Evolutionary conservation across 2,113 vertebrate species (phyloP), one percentile per base, ranked within the genome.

Genomic region (Brachyistius frenatus): DNA sequence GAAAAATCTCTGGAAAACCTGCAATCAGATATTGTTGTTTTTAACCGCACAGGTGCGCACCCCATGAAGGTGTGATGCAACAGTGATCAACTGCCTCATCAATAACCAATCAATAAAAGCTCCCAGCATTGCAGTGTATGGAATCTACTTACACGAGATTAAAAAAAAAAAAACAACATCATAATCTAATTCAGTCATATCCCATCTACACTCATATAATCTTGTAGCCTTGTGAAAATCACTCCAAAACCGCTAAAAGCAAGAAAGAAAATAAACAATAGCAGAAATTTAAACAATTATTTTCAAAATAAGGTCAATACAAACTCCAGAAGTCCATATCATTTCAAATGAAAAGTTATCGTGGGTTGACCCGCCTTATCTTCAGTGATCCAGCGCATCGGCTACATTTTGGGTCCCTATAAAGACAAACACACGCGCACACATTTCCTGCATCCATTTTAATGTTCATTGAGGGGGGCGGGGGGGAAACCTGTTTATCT

Each of bases 31-130:
- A 11, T 2, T 23, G 39, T 41, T 41, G 7, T 10, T 67, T 73
- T 30, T 5, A 49, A 67, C 73, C 88, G 67, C 80, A 69, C 55
- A 86, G 56, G 82, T 86, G 83, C 75, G 53, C 35, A 30, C 5
- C 9, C n/a, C 2, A 2, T 31, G 60, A 33, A 5, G 11, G 5
- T 49, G 33, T 3, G 41, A 46, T n/a, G 31, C 49, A 31, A 46
- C 11, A 15, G 10, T 3, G 8, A 23, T 23, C 23, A 23, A 23
- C 23, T 23, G 11, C 37, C 37, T 47, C 52, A 56, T 58, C 5
- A 55, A 44, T 23, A 72, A 71, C 13, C 13, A 15, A 53, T 23
- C 23, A 80, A 23, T 39, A 32, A 52, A 37, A 1, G 1, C 23
- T 23, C 23, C 23, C 23, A 23, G 23, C 23, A 23, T 23, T 23